These are phyloP conservation scores for Macrotis lagotis DNA, from an alignment of 2,113 vertebrate species.

Conservation along the genomic window DNA sequence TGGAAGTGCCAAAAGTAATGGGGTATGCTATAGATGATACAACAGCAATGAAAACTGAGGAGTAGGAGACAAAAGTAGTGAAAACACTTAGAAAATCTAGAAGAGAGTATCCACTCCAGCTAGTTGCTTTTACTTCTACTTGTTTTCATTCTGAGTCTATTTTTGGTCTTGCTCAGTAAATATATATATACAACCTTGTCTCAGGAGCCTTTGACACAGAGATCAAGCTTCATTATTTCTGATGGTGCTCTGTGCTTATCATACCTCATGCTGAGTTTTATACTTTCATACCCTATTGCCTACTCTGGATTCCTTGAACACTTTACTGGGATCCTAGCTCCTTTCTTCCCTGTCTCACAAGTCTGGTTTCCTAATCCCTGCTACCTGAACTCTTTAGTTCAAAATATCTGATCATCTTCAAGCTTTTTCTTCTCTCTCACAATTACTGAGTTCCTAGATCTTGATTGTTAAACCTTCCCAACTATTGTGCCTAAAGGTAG, in stretches of 20 bases:
- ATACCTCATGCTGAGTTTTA: neutral
- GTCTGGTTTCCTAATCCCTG: neutral
- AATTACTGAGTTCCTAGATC: neutral
- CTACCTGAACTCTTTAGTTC: neutral
- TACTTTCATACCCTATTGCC: neutral
- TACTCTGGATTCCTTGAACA: neutral
- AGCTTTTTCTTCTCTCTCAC: neutral
- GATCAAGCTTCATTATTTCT: neutral
- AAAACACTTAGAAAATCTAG: neutral
- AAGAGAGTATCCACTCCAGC: neutral
- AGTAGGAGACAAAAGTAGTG: neutral
- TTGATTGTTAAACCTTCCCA: neutral
- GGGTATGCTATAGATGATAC: neutral
- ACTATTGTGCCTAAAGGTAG: neutral
- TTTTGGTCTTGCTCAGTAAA: neutral
- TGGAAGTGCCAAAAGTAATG: neutral
- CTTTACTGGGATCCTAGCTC: neutral
- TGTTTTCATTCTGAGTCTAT: neutral
- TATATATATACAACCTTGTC: neutral
- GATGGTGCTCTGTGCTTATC: neutral
- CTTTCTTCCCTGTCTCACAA: neutral
- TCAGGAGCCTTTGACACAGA: neutral
- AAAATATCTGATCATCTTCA: neutral
- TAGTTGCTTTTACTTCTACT: neutral
- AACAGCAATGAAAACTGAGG: neutral